Evolutionary conservation across 2,113 vertebrate species (phyloP).

Genomic region (Dipodomys spectabilis): DNA sequence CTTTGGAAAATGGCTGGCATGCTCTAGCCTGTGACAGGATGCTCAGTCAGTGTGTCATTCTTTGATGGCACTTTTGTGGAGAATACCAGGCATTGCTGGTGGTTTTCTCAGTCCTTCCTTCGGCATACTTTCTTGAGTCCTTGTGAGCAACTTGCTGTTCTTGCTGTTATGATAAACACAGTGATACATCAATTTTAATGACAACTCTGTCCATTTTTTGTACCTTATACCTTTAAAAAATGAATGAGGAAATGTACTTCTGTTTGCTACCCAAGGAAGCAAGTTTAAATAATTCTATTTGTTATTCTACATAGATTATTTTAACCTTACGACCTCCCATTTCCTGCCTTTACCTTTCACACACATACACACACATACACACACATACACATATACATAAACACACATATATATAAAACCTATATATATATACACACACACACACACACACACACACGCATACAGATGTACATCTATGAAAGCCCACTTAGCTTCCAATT

Average conservation of each 20-base stretch:
- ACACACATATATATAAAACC: too few species aligned
- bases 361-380: too few species aligned
- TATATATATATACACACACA: too few species aligned
- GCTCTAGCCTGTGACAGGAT: background rate
- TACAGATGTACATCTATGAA: background rate
- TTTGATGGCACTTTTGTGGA: background rate
- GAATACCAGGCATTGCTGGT: background rate
- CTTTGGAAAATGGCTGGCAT: background rate
- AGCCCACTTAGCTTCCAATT: background rate
- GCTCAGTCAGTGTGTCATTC: background rate
- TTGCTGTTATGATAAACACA: background rate
- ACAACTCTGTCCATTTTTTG: background rate
- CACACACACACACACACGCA: too few species aligned
- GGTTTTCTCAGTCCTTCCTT: background rate
- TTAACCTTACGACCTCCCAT: background rate
- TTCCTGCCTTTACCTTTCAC: background rate
- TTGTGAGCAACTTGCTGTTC: background rate
- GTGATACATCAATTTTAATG: background rate
- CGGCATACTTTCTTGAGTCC: background rate
- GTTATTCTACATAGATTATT: background rate
- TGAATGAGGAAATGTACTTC: background rate
- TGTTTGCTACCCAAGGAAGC: fast-evolving
- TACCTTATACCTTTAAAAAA: background rate
- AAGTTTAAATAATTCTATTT: background rate
- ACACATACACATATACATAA: too few species aligned